These are phyloP conservation scores for Pelecanoides urinatrix DNA, from an alignment of 2,113 vertebrate genomes.

Conservation along the genomic window DNA sequence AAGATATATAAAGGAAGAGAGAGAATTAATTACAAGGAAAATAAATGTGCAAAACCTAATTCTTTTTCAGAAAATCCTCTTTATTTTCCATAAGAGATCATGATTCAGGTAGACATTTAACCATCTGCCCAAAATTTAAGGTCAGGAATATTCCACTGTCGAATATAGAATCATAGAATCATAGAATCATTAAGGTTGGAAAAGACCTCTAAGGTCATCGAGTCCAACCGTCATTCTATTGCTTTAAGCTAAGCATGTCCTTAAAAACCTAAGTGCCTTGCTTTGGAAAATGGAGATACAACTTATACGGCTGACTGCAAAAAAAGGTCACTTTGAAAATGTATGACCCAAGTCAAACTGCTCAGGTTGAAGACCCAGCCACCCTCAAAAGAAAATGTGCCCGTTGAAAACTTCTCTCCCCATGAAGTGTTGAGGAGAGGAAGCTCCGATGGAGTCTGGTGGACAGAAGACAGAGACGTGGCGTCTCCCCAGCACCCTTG, in stretches of 20 bases:
- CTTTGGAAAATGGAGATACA: not conserved
- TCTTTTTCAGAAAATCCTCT: not conserved
- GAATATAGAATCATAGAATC: no score
- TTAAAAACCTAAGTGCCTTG: not conserved
- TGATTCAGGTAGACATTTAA: not conserved
- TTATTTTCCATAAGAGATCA: not conserved
- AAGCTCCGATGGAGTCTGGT: fast-evolving
- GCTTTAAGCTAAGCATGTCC: not conserved
- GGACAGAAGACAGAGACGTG: not conserved
- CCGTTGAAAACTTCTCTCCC: not conserved
- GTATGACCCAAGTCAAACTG: not conserved
- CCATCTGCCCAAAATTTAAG: not conserved
- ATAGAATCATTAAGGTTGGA: no score
- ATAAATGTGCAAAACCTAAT: not conserved
- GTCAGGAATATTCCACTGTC: not conserved
- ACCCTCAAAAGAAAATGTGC: not conserved
- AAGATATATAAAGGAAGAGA: not conserved
- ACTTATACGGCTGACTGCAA: not conserved
- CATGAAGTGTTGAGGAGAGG: not conserved
- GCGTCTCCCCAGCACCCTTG: not conserved
- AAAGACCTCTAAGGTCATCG: no score
- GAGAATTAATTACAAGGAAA: not conserved
- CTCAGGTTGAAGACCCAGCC: not conserved
- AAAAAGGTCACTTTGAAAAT: not conserved
- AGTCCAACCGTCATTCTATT: no score